Evolutionary conservation across 2,888 invertebrate species (phyloP).

Genomic region (Trissoscelio sp.): DNA sequence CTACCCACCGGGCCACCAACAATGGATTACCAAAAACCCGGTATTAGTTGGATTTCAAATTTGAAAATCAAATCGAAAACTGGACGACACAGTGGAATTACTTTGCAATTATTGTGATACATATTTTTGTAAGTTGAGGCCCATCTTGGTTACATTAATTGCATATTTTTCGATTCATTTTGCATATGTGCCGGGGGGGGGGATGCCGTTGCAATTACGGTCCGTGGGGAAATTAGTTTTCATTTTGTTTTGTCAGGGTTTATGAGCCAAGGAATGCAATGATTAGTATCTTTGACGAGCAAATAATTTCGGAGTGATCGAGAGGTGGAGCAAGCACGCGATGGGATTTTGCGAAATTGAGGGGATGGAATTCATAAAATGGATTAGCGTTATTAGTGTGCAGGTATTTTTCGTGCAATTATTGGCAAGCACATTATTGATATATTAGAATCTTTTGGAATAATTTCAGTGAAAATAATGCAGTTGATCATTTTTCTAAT

Average conservation of each 20-base stretch:
- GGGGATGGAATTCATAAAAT: background rate
- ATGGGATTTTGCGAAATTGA: conserved; percentile 26
- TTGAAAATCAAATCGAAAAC: too few relatives aligned
- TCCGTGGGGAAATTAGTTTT: background rate
- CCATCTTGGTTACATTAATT: too few relatives aligned
- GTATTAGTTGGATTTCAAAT: conserved; percentile 14
- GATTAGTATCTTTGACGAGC: conserved; percentile 13
- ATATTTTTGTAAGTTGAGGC: conserved; percentile 32
- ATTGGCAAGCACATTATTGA: background rate
- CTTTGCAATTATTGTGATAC: conserved; percentile 15
- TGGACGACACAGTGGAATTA: background rate
- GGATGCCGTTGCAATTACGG: background rate
- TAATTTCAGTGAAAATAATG: too few relatives aligned
- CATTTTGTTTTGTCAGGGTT: conserved; percentile 7
- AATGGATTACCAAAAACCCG: conserved; percentile 37
- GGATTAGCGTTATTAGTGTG: background rate
- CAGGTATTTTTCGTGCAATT: background rate
- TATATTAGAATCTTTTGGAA: too few relatives aligned
- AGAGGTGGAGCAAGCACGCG: conserved; percentile 19
- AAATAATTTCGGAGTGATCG: conserved; percentile 32
- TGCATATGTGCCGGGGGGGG: background rate
- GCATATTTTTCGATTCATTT: background rate
- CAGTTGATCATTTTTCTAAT: too few relatives aligned
- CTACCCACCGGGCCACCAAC: conserved; percentile 17
- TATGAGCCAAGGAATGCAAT: conserved; percentile 5